These are phyloP conservation scores for Athalia cordata DNA, from an alignment of 2,888 invertebrate species.

Conservation along the genomic window DNA sequence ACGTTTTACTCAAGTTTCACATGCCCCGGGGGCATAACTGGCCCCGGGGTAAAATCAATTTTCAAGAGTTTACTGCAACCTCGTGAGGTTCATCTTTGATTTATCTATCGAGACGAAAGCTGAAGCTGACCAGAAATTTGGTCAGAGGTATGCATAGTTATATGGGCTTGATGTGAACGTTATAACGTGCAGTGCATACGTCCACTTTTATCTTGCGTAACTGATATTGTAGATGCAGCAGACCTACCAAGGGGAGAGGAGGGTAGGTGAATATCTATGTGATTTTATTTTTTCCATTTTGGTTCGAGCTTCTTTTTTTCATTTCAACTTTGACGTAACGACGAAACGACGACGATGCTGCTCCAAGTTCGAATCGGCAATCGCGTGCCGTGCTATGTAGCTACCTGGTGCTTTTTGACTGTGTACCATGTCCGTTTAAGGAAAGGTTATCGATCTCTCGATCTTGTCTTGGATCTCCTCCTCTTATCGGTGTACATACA, in stretches of 20 bases:
- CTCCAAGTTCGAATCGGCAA: conserved; percentile 37
- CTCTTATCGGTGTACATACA: conserved; percentile 53
- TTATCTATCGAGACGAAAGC: conserved; percentile 35
- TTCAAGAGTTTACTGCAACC: conserved; percentile 31
- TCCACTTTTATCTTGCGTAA: conserved; percentile 42
- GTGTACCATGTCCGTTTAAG: conserved; percentile 27
- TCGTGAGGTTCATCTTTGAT: conserved; percentile 36
- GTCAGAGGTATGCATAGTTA: not conserved
- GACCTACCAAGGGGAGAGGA: not conserved
- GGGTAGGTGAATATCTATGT: not conserved
- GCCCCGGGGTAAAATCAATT: conserved; percentile 32
- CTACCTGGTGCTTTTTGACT: not conserved
- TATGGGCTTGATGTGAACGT: conserved; percentile 5
- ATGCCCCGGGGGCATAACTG: conserved; percentile 14
- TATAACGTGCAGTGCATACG: conserved; percentile 32
- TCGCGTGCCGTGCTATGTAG: conserved; percentile 1
- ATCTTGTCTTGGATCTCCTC: conserved; percentile 50
- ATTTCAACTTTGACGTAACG: conserved; percentile 5
- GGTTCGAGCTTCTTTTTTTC: not conserved
- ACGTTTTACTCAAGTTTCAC: not conserved
- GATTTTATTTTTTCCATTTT: conserved; percentile 4
- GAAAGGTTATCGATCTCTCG: conserved; percentile 53
- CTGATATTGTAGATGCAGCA: not conserved
- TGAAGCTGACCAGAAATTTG: conserved; percentile 5
- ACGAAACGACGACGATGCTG: not conserved